Evolutionary conservation across 2,113 vertebrate genomes (phyloP).

Genomic region (Myotis yumanensis): DNA sequence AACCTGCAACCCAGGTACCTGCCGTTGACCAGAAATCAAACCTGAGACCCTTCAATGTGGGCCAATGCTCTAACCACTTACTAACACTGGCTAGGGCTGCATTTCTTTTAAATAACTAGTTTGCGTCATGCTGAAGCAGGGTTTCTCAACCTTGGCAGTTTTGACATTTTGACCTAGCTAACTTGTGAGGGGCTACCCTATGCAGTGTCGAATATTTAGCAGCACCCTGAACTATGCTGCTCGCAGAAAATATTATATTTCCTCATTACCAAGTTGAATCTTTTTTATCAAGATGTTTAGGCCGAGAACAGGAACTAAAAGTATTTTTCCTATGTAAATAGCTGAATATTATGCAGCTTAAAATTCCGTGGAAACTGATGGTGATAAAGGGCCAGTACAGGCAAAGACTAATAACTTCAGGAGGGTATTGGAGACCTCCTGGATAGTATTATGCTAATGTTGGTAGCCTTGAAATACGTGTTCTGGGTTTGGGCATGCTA

Average conservation of each 20-base stretch:
- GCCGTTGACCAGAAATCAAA: too few relatives aligned
- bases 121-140: background rate
- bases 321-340: background rate
- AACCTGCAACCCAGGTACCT: too few relatives aligned
- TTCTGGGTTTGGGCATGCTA: background rate
- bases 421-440: background rate
- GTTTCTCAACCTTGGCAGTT: background rate
- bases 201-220: background rate
- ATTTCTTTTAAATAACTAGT: constrained; percentile 28
- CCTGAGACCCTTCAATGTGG: too few relatives aligned
- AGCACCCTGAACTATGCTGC: background rate
- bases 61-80: too few relatives aligned
- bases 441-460: background rate
- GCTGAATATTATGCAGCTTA: background rate
- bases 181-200: background rate
- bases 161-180: background rate
- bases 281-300: background rate
- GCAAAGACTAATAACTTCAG: background rate
- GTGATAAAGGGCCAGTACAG: background rate
- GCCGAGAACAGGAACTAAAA: background rate
- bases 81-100: too few relatives aligned
- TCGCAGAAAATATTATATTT: background rate
- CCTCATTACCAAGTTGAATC: background rate
- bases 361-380: background rate
- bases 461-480: background rate